These are phyloP conservation scores for Anguilla megastoma DNA, from an alignment of 2,797 vertebrate species.

Conservation along the genomic window DNA sequence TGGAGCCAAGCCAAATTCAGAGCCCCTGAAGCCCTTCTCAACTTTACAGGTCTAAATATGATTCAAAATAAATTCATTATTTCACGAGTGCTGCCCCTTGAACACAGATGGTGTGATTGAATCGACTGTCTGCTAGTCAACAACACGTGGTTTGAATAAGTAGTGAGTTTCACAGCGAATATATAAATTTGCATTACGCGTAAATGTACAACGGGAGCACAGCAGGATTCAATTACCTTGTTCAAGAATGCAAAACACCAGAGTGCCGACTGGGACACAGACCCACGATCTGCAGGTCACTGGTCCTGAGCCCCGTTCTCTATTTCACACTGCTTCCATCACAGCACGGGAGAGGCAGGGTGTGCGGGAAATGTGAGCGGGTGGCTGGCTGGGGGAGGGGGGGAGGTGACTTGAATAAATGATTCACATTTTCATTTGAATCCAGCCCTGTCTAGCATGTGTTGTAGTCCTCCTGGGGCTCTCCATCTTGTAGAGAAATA, in stretches of 20 bases:
- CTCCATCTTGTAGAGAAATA: constrained; percentile 15
- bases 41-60: neutral
- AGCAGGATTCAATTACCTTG: neutral
- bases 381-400: neutral
- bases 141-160: neutral
- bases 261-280: neutral
- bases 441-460: neutral
- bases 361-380: neutral
- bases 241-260: neutral
- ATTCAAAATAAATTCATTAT: neutral
- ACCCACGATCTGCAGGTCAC: neutral
- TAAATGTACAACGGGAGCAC: neutral
- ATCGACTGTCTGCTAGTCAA: neutral
- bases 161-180: neutral
- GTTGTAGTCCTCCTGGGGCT: neutral
- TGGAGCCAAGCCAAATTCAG: neutral
- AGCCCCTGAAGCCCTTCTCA: neutral
- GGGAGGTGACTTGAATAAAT: neutral
- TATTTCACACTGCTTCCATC: neutral
- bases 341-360: neutral
- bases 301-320: neutral
- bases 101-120: neutral
- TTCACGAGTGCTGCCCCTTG: neutral
- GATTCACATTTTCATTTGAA: neutral
- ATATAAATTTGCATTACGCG: neutral